Evolutionary conservation across 2,113 vertebrate species (phyloP), one percentile per base, ranked within the genome.

Genomic region (Lepus timidus): DNA sequence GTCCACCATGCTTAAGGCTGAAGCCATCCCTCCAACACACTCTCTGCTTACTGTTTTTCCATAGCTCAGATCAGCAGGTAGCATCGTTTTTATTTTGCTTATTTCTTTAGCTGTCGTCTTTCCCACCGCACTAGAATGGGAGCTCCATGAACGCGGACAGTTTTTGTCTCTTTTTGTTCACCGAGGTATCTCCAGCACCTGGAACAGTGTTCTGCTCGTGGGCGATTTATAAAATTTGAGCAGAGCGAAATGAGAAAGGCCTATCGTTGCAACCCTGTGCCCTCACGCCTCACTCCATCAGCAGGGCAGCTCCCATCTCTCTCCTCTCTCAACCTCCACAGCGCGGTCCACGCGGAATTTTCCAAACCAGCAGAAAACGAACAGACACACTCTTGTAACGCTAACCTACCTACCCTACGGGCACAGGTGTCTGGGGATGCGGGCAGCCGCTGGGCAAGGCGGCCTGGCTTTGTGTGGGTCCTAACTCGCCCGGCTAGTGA

Each of bases 21-120:
- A 93, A 84, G 9, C 70, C 31, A 88, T 88, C 22, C 39, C 4
- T 78, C 49, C 58, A 85, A 83, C 9, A 68, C 19, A 19, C 55
- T 19, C 25, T 70, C 23, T 61, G 5, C 9, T 79, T 44, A 14
- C 12, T 82, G 73, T 58, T 65, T 61, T 86, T 58, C 5, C 62
- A 51, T 23, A 78, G 68, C 25, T 22, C 4, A 20, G 29, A 61
- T 52, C 67, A 58, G 44, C 64, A 88, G 27, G 20, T 90, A 64
- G 64, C 25, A 67, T 17, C 90, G 58, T 68, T 92, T 84, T 51
- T 85, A 52, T 78, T 86, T 83, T 65, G 44, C 52, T 73, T 79
- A 75, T 82, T 93, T 85, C 23, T 94, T 94, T 87, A 84, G 67
- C 27, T 61, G 74, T 22, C 75, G 68, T 73, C 22, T 78, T 86